Percentiles rank a stretch among this genome's conserved stretches.
Conservation (phyloP, 1,140 invertebrate species). For the Himalopsyche phryganea region DNA sequence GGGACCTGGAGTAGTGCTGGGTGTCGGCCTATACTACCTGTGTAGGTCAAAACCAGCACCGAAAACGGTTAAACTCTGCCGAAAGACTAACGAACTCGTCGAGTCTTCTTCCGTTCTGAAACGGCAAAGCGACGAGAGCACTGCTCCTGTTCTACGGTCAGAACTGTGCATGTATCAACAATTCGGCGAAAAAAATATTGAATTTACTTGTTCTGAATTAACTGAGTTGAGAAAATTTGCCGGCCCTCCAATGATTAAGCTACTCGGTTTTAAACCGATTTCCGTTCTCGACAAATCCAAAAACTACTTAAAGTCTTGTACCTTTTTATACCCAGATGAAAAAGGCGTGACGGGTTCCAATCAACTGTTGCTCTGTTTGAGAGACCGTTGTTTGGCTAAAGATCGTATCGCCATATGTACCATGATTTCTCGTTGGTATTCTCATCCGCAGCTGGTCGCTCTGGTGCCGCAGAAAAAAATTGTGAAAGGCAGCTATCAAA, state of each 20-base stretch:
- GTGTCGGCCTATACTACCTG: slow-evolving; percentile 26
- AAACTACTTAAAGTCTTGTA: slow-evolving; percentile 21
- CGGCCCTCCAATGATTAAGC: slow-evolving; percentile 19
- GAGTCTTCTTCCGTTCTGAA: slow-evolving; percentile 1
- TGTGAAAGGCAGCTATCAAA: slow-evolving; percentile 13
- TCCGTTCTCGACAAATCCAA: slow-evolving; percentile 15
- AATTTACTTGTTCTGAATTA: slow-evolving; percentile 18
- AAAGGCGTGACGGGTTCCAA: slow-evolving; percentile 21
- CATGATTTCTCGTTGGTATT: slow-evolving; percentile 23
- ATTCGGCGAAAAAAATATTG: slow-evolving; percentile 20
- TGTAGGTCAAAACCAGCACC: slow-evolving; percentile 15
- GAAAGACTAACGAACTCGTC: slow-evolving; percentile 23
- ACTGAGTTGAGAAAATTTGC: slow-evolving; percentile 25
- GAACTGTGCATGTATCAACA: slow-evolving; percentile 18
- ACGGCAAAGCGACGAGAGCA: neutral
- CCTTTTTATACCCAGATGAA: slow-evolving; percentile 30
- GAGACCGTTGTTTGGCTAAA: slow-evolving; percentile 25
- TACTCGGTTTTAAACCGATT: slow-evolving; percentile 27
- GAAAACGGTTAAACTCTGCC: slow-evolving; percentile 11
- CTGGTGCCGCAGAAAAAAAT: slow-evolving; percentile 25
- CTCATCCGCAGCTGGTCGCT: slow-evolving; percentile 19
- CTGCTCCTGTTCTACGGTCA: slow-evolving; percentile 11
- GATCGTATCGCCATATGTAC: slow-evolving; percentile 22
- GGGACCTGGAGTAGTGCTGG: slow-evolving; percentile 17
- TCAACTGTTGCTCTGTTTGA: slow-evolving; percentile 18